phyloP scores from a whole-genome alignment of 2,113 vertebrate genomes.

The Sorex fumeus region DNA sequence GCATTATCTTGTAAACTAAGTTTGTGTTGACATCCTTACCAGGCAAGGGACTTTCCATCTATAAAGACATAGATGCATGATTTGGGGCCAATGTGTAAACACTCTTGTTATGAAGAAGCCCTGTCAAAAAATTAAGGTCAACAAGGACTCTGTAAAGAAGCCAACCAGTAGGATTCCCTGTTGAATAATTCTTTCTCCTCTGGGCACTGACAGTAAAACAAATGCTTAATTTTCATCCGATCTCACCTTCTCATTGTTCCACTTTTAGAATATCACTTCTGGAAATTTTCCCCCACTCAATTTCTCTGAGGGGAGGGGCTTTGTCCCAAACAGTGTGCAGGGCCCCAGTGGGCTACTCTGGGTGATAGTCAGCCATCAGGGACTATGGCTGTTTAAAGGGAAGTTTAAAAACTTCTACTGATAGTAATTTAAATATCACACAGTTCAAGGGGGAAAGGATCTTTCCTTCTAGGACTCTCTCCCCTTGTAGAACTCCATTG shows the following conservation, averaged over 20 bases:
- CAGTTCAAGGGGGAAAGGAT: constrained; percentile 48
- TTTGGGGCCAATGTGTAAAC: constrained; percentile 14
- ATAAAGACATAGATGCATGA: background rate
- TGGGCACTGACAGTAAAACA: background rate
- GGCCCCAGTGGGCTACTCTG: no score
- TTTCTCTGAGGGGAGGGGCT: background rate
- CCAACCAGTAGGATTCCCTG: background rate
- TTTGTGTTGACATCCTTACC: constrained; percentile 19
- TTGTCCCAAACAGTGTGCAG: no score
- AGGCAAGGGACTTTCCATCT: background rate
- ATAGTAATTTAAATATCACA: constrained; percentile 34
- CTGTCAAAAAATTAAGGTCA: background rate
- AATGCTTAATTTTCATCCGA: background rate
- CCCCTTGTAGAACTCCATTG: background rate
- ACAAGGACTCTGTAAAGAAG: background rate
- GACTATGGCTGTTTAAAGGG: no score
- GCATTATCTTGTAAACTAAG: constrained; percentile 18
- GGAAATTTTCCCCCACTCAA: constrained; percentile 44
- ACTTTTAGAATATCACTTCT: background rate
- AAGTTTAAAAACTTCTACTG: constrained; percentile 40
- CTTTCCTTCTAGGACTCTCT: background rate
- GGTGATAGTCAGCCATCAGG: no score
- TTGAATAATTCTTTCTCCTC: background rate
- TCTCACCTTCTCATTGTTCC: constrained; percentile 3
- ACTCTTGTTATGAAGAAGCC: background rate